Percentiles rank a stretch among this genome's conserved stretches.
These are phyloP conservation scores for Crocidura indochinensis DNA, from an alignment of 2,797 vertebrate species.

Conservation along the genomic window DNA sequence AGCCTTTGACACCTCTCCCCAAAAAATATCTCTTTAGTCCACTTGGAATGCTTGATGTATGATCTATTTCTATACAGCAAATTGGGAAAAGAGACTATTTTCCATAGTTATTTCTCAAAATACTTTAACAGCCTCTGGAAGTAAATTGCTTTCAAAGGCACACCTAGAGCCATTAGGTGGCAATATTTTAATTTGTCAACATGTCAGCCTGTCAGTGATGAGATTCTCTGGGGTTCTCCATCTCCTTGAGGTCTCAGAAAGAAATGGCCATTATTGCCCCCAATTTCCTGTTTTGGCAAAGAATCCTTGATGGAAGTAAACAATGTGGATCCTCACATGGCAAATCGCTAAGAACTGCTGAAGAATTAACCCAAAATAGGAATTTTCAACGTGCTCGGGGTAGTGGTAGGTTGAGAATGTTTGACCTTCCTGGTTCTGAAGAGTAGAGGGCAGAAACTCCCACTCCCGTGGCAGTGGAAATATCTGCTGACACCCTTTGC, in stretches of 20 bases:
- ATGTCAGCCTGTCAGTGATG: not conserved
- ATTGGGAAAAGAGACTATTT: not conserved
- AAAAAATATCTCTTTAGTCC: constrained; percentile 5
- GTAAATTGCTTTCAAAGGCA: constrained; percentile 22
- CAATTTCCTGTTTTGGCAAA: not conserved
- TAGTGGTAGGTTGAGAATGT: too few relatives aligned
- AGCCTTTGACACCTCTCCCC: not conserved
- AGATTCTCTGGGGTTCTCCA: constrained; percentile 19
- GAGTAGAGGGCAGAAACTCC: not conserved
- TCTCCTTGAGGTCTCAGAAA: not conserved
- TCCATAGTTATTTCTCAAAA: not conserved
- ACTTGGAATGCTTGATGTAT: not conserved
- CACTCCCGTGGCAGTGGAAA: too few relatives aligned
- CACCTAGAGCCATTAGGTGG: not conserved
- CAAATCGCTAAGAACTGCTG: not conserved
- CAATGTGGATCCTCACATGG: not conserved
- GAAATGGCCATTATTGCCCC: constrained; percentile 32
- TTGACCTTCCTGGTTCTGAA: not conserved
- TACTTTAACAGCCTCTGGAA: not conserved
- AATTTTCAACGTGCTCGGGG: not conserved
- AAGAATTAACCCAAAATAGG: not conserved
- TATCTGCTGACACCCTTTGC: too few relatives aligned
- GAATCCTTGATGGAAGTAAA: not conserved
- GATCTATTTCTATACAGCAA: not conserved
- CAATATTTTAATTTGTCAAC: not conserved